phyloP scores from a whole-genome alignment of 2,113 vertebrate genomes.

The Peromyscus leucopus region DNA sequence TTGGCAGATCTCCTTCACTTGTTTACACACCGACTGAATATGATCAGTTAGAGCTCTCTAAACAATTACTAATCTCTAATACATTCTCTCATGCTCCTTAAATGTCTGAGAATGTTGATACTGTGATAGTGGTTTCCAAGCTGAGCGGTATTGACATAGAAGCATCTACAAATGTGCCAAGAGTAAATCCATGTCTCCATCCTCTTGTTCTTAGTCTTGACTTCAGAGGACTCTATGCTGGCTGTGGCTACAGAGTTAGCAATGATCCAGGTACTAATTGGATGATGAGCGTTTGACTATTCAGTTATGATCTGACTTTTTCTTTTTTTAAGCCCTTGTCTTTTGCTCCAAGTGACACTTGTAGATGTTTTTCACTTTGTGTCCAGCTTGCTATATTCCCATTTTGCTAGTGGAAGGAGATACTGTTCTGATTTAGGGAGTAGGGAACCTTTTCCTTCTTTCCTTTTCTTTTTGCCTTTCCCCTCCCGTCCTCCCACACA shows the following conservation, averaged over 20 bases:
- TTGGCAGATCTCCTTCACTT: background rate
- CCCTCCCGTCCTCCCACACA: background rate
- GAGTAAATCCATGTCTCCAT: background rate
- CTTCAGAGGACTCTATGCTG: background rate
- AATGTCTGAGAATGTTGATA: background rate
- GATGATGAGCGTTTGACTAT: background rate
- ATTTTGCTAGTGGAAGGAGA: background rate
- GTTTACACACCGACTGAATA: background rate
- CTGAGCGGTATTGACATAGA: background rate
- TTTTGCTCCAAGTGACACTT: background rate
- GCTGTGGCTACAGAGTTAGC: background rate
- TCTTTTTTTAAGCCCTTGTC: background rate
- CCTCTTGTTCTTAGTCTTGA: background rate
- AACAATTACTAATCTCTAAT: background rate
- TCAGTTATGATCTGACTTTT: background rate
- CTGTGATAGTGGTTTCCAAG: background rate
- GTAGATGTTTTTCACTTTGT: background rate
- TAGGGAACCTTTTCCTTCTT: background rate
- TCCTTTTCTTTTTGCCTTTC: background rate
- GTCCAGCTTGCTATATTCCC: background rate
- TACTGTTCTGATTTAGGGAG: background rate
- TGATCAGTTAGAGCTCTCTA: background rate
- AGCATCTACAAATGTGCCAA: background rate
- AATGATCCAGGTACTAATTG: too few relatives aligned
- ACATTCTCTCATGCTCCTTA: background rate